A percentile compares a stretch with the other conserved stretches of the same genome.
Conservation (phyloP, 2,888 invertebrate genomes). For the Axea sp. region DNA sequence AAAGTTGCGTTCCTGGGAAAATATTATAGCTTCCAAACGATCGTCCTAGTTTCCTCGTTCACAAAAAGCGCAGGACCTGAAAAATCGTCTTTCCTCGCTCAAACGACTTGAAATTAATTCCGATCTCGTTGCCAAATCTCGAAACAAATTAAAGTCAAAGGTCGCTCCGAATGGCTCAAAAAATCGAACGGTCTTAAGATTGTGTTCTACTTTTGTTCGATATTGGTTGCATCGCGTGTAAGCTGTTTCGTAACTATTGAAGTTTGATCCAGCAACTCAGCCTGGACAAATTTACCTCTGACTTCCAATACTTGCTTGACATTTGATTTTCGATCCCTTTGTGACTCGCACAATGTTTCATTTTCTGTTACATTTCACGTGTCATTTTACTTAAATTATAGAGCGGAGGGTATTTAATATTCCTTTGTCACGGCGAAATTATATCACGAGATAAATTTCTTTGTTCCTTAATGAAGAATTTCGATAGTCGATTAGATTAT, state of each 20-base stretch:
- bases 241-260: conserved; percentile 25
- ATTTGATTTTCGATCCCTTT: conserved; percentile 23
- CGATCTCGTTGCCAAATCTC: conserved; percentile 20
- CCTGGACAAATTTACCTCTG: conserved; percentile 28
- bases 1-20: conserved; percentile 7
- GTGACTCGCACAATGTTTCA: too few species aligned
- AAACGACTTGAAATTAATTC: conserved; percentile 22
- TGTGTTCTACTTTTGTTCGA: conserved; percentile 32
- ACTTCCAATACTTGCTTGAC: conserved; percentile 26
- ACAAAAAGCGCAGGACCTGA: too few species aligned
- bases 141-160: conserved; percentile 36
- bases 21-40: conserved; percentile 13
- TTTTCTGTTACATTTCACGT: not conserved
- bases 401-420: too few species aligned
- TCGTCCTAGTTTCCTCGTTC: conserved; percentile 16
- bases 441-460: conserved; percentile 6
- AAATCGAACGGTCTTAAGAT: conserved; percentile 19
- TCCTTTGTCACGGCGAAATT: too few species aligned
- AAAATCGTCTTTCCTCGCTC: too few species aligned
- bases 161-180: conserved; percentile 23
- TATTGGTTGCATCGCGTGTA: conserved; percentile 5
- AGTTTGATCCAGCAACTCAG: conserved; percentile 2
- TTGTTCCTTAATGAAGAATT: conserved; percentile 24
- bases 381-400: too few species aligned
- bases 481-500: conserved; percentile 29